Base-by-base conservation (phyloP, 2,888 invertebrate genomes). In the Pteria penguin region DNA sequence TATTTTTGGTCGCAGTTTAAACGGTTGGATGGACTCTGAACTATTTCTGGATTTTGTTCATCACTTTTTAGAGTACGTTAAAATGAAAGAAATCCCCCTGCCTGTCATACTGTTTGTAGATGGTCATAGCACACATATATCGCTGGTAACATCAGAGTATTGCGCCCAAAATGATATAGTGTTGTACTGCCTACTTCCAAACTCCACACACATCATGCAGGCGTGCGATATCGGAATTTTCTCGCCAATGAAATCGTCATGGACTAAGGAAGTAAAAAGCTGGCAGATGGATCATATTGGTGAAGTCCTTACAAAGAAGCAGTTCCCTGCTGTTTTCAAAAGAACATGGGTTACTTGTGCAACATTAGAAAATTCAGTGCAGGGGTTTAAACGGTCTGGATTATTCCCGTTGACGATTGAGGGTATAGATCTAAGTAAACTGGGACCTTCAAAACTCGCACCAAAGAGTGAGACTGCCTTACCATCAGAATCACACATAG, bases 21-120 rank as follows among this genome's bases (percentile, higher is more conserved):
- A 65, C 18, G 80, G 82, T 1, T 82, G 78, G 80, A 76, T 82
- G 80, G 69, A 78, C 26, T 22, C 63, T 0, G 73, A 78, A n/a
- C 55, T 79, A 11, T 77, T 79, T 65, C 33, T 45, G 8, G 45
- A 45, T 45, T 45, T 45, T 45, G 45, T 45, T 45, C 45, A 45
- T 45, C 8, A 45, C 45, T 78, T 74, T 63, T 22, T 76, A 1
- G 57, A 55, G 1, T 22, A 24, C 24, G 22, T 76, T 11, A 54
- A 76, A 32, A 36, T 32, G 0, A 26, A 36, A 14, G 27, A 58
- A 1, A 71, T 79, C 2, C 52, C 60, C 22, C 29, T 54, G 14
- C 75, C 75, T 14, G 58, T 78, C 4, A 27, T 75, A 1, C 27
- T 76, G 4, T 75, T 75, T 67, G 75, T 78, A 1, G 76, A 78